A percentile compares a stretch with the other conserved stretches of the same genome.
phyloP scores from a whole-genome alignment of 2,113 vertebrate genomes.

The Bubo blakistoni region DNA sequence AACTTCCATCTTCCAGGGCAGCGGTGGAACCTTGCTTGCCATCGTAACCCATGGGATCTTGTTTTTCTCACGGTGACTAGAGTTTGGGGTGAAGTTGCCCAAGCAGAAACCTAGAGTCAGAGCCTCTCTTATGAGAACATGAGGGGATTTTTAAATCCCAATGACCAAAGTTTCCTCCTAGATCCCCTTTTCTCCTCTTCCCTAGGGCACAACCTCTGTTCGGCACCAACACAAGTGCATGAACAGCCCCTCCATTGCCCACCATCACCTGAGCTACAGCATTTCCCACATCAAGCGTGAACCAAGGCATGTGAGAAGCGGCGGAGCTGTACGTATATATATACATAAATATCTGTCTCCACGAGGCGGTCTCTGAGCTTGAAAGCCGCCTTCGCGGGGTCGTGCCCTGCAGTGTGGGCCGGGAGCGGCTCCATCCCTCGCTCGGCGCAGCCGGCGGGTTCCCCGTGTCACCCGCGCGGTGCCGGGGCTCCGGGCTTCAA shows the following conservation, averaged over 20 bases:
- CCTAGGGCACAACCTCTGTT: neutral
- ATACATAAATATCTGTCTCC: neutral
- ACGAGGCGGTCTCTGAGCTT: neutral
- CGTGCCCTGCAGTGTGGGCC: neutral
- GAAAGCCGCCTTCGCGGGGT: neutral
- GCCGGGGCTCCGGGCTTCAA: neutral
- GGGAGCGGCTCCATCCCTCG: neutral
- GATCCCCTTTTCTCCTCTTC: neutral
- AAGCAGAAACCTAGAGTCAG: neutral
- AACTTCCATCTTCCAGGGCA: neutral
- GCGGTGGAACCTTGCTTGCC: no score
- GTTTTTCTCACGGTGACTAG: neutral
- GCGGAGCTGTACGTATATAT: rapidly evolving
- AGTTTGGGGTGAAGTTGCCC: neutral
- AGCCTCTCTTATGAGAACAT: neutral
- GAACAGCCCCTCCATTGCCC: rapidly evolving
- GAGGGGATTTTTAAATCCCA: neutral
- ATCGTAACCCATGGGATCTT: neutral
- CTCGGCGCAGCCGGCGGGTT: neutral
- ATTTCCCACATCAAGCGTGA: neutral
- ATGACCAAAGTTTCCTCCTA: neutral
- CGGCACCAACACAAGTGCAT: rapidly evolving
- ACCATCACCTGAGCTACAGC: rapidly evolving
- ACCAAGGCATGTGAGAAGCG: rapidly evolving
- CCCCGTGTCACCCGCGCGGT: neutral